Conservation (phyloP, 2,888 invertebrate species). For the Melanchra persicariae region DNA sequence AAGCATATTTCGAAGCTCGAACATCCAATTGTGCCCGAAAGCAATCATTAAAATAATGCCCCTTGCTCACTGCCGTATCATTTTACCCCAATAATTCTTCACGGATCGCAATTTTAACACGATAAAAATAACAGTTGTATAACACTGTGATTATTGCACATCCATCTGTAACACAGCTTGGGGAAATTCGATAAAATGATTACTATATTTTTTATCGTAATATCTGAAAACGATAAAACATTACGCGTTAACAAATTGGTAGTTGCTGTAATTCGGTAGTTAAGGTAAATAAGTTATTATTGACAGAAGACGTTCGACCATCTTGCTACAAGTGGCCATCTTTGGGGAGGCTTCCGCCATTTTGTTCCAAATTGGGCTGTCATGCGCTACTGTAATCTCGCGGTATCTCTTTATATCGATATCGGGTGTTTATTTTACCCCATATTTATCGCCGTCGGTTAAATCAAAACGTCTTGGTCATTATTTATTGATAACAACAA, state of each 20-base stretch:
- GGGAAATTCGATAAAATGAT: slow-evolving; percentile 40
- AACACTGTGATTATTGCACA: slow-evolving; percentile 61
- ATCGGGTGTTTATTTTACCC: slow-evolving; percentile 29
- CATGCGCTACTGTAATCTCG: slow-evolving; percentile 63
- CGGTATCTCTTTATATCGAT: background rate
- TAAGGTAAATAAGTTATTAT: slow-evolving; percentile 52
- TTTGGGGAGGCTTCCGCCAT: slow-evolving; percentile 23
- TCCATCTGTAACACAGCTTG: slow-evolving; percentile 38
- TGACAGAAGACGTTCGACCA: slow-evolving; percentile 30
- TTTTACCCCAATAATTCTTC: slow-evolving; percentile 63
- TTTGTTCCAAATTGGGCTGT: slow-evolving; percentile 23
- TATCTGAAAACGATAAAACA: slow-evolving; percentile 2
- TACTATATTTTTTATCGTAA: slow-evolving; percentile 31
- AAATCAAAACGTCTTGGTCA: background rate
- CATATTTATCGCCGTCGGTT: slow-evolving; percentile 19
- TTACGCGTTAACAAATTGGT: slow-evolving; percentile 26
- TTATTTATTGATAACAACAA: slow-evolving; percentile 25
- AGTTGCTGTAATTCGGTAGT: slow-evolving; percentile 35
- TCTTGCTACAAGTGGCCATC: slow-evolving; percentile 2
- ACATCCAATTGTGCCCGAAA: slow-evolving; percentile 57
- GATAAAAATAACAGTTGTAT: slow-evolving; percentile 51
- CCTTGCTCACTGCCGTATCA: slow-evolving; percentile 50
- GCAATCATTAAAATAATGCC: slow-evolving; percentile 64
- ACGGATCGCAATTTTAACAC: slow-evolving; percentile 51
- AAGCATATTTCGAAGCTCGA: slow-evolving; percentile 36